These are phyloP conservation scores for Ceratosolen fusciceps DNA, from an alignment of 1,140 invertebrate genomes.

Conservation along the genomic window DNA sequence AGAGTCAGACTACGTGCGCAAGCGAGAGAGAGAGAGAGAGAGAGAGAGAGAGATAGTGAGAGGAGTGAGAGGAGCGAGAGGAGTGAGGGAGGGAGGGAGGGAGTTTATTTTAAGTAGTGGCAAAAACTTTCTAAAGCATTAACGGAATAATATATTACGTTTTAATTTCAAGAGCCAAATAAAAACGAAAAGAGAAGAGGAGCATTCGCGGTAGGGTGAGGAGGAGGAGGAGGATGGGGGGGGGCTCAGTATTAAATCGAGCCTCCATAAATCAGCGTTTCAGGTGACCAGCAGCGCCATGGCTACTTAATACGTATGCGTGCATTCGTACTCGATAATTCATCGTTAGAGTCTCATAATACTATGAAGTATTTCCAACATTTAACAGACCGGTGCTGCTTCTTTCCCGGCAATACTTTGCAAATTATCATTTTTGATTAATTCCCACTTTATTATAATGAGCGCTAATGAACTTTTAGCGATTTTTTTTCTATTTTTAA, in stretches of 20 bases:
- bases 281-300: conserved; percentile 32
- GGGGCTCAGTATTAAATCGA: conserved; percentile 37
- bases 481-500: conserved; percentile 21
- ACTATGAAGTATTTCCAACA: conserved; percentile 45
- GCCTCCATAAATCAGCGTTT: conserved; percentile 41
- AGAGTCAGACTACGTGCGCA: too few species aligned
- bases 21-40: too few species aligned
- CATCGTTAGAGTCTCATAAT: conserved; percentile 48
- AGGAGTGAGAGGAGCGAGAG: too few species aligned
- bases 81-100: too few species aligned
- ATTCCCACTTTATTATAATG: conserved; percentile 35
- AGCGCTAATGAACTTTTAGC: conserved; percentile 42
- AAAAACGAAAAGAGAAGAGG: background rate
- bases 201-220: conserved; percentile 1
- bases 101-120: background rate
- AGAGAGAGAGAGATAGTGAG: too few species aligned
- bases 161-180: conserved; percentile 24
- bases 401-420: background rate
- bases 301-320: conserved; percentile 40
- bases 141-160: conserved; percentile 27
- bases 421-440: conserved; percentile 39
- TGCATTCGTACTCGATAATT: conserved; percentile 48
- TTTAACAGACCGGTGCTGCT: conserved; percentile 42
- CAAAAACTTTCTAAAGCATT: conserved; percentile 19
- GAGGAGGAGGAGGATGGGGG: conserved; percentile 18